A percentile compares a stretch with the other conserved stretches of the same genome.
These are phyloP conservation scores for Stegodyphus mimosarum DNA, from an alignment of 1,140 invertebrate species.

Conservation along the genomic window DNA sequence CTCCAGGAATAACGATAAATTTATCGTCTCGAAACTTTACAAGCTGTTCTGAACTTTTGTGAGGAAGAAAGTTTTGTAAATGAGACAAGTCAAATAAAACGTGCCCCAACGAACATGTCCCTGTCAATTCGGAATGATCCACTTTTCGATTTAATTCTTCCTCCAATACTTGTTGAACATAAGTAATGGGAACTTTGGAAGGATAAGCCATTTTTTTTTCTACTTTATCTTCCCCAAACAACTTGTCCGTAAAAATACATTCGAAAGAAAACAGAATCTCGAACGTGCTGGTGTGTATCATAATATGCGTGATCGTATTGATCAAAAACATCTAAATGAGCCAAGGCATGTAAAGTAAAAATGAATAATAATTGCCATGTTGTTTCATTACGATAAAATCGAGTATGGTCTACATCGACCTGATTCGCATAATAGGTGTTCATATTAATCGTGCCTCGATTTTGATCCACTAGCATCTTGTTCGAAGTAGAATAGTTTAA, in stretches of 20 bases:
- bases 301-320: slow-evolving; percentile 26
- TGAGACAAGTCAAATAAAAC: no score
- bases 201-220: no score
- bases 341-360: slow-evolving; percentile 7
- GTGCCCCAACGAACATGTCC: no score
- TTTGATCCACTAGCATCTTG: slow-evolving; percentile 12
- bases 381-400: background rate
- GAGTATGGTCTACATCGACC: background rate
- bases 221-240: background rate
- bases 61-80: no score
- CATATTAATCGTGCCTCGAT: slow-evolving; percentile 31
- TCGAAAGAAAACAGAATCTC: slow-evolving; percentile 20
- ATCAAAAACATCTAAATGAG: slow-evolving; percentile 31
- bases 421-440: background rate
- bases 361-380: slow-evolving; percentile 16
- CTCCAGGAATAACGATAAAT: no score
- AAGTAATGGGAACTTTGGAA: no score
- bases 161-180: no score
- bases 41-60: no score
- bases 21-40: no score
- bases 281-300: slow-evolving; percentile 9
- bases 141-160: no score
- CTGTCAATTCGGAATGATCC: no score
- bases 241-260: slow-evolving; percentile 18
- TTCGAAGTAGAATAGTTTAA: background rate